phyloP scores from a whole-genome alignment of 2,797 vertebrate species.

The Trachurus trachurus region DNA sequence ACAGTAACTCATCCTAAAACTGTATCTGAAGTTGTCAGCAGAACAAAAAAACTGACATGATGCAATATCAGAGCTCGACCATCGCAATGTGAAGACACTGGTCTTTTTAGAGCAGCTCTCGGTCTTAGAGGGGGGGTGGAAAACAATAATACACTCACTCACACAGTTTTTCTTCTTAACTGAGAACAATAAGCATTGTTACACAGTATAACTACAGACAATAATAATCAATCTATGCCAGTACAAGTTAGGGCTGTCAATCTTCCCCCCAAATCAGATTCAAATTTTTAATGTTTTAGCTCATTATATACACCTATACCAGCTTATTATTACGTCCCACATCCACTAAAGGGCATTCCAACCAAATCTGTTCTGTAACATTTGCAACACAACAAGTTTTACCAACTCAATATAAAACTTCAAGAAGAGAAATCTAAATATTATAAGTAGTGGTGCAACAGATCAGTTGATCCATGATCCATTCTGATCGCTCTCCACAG shows the following conservation, averaged over 20 bases:
- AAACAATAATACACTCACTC: neutral
- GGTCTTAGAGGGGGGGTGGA: neutral
- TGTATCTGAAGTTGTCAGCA: conserved; percentile 49
- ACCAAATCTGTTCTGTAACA: too few relatives aligned
- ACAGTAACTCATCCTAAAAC: conserved; percentile 31
- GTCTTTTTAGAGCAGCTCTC: neutral
- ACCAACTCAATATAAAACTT: too few relatives aligned
- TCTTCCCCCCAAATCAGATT: too few relatives aligned
- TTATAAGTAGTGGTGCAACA: too few relatives aligned
- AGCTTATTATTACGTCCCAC: too few relatives aligned
- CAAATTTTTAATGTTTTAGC: too few relatives aligned
- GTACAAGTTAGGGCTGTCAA: neutral
- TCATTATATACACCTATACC: too few relatives aligned
- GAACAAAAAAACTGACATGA: conserved; percentile 51
- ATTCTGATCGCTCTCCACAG: too few relatives aligned
- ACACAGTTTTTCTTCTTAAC: neutral
- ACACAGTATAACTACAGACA: neutral
- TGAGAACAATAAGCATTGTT: neutral
- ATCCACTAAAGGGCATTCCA: too few relatives aligned
- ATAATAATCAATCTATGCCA: neutral
- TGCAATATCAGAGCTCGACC: conserved; percentile 5
- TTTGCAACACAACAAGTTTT: too few relatives aligned
- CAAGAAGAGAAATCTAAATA: too few relatives aligned
- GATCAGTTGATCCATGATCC: too few relatives aligned
- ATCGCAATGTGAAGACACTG: neutral